Evolutionary conservation across 2,797 vertebrate genomes (phyloP).

Genomic region (Hipposideros larvatus): DNA sequence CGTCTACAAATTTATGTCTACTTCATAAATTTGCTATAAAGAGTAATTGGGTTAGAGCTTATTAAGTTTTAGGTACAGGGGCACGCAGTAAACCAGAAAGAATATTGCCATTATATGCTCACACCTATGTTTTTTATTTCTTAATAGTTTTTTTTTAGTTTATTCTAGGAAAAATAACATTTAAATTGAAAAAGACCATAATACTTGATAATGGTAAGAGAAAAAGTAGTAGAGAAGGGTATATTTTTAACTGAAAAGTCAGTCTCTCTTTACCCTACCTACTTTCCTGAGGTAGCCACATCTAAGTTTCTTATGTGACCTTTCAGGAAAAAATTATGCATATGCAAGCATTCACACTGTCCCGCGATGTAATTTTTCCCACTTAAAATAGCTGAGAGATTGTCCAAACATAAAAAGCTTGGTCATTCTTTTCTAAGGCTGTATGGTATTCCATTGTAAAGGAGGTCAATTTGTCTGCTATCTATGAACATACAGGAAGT

Average conservation of each 20-base stretch:
- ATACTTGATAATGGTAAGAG: neutral
- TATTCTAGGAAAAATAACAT: conserved; percentile 34
- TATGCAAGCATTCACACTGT: neutral
- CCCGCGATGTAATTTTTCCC: neutral
- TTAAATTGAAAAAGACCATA: neutral
- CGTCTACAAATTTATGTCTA: too few relatives aligned
- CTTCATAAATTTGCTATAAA: neutral
- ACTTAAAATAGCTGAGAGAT: neutral
- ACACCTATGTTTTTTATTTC: neutral
- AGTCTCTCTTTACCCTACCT: neutral
- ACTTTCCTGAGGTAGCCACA: neutral
- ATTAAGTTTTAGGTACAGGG: neutral
- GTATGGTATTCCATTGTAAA: neutral
- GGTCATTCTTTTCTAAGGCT: conserved; percentile 8
- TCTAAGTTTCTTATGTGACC: neutral
- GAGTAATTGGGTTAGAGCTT: neutral
- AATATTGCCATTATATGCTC: neutral
- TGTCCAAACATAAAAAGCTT: neutral
- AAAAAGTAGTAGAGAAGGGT: neutral
- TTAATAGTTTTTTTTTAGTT: neutral
- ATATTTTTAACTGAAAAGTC: conserved; percentile 22
- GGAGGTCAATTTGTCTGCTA: neutral
- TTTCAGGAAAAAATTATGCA: neutral
- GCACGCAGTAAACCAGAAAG: neutral
- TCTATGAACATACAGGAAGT: neutral